A percentile compares a stretch with the other conserved stretches of the same genome.
Conservation (phyloP, 2,113 vertebrate genomes). For the Addax nasomaculatus region DNA sequence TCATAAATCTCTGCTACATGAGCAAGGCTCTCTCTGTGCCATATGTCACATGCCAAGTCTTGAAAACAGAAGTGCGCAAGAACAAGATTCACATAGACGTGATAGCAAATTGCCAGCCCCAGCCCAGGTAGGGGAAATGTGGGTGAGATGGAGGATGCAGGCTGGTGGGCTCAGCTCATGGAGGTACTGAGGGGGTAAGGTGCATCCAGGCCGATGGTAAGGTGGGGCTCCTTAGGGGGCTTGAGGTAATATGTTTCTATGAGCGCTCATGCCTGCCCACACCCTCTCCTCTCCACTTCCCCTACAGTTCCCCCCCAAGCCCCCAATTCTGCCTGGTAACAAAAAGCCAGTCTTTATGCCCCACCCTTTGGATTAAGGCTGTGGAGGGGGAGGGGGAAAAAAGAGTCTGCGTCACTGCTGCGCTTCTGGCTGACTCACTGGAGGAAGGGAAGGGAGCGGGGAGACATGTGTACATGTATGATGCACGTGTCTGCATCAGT, state of each 20-base stretch:
- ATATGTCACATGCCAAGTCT: neutral
- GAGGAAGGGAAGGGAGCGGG: neutral
- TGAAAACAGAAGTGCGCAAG: neutral
- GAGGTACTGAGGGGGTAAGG: neutral
- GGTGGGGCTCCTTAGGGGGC: neutral
- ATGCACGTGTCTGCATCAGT: neutral
- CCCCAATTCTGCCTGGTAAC: conserved; percentile 50
- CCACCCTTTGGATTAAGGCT: conserved; percentile 30
- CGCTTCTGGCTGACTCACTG: conserved; percentile 30
- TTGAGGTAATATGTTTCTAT: neutral
- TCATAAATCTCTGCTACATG: conserved; percentile 13
- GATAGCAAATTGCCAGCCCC: neutral
- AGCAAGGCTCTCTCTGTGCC: neutral
- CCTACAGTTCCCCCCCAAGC: neutral
- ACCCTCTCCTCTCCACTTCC: neutral
- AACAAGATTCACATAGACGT: neutral
- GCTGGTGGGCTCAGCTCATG: neutral
- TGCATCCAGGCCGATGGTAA: neutral
- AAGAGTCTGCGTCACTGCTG: conserved; percentile 44
- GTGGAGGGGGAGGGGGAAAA: neutral
- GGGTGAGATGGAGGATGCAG: neutral
- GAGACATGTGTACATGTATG: neutral
- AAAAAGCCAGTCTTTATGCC: conserved; percentile 28
- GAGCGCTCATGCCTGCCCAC: neutral
- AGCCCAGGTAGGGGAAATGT: neutral